Evolutionary conservation across 2,113 vertebrate genomes (phyloP).

Genomic region (Cynopterus brachyotis): DNA sequence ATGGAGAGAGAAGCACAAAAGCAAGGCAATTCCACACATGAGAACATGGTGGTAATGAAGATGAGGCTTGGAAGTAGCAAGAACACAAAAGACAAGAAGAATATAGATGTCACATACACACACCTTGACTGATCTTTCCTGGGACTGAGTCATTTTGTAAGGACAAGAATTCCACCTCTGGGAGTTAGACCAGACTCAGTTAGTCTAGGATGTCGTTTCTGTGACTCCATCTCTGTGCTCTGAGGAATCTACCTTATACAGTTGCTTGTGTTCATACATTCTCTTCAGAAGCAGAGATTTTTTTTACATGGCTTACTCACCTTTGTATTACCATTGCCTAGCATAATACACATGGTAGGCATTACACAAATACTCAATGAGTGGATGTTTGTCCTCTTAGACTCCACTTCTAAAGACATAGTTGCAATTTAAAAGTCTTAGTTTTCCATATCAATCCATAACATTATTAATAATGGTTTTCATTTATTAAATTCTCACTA

Average conservation of each 20-base stretch:
- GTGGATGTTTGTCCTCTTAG: neutral
- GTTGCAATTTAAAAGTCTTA: neutral
- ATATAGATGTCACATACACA: neutral
- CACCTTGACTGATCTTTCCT: neutral
- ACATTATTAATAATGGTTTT: neutral
- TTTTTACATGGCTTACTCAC: neutral
- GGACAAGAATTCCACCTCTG: neutral
- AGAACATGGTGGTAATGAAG: neutral
- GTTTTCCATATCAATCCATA: neutral
- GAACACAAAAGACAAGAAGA: neutral
- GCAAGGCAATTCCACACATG: neutral
- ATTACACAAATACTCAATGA: neutral
- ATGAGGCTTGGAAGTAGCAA: neutral
- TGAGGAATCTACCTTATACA: neutral
- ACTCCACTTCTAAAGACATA: neutral
- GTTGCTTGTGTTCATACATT: neutral
- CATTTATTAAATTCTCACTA: neutral
- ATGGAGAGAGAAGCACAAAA: neutral
- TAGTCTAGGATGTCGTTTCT: neutral
- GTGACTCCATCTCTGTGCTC: neutral
- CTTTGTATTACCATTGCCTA: neutral
- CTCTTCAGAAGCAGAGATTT: neutral
- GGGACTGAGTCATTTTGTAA: neutral
- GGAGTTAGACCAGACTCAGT: neutral
- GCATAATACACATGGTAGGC: neutral